Conservation (phyloP, 1,140 invertebrate genomes). For the Platorchestia sp. region DNA sequence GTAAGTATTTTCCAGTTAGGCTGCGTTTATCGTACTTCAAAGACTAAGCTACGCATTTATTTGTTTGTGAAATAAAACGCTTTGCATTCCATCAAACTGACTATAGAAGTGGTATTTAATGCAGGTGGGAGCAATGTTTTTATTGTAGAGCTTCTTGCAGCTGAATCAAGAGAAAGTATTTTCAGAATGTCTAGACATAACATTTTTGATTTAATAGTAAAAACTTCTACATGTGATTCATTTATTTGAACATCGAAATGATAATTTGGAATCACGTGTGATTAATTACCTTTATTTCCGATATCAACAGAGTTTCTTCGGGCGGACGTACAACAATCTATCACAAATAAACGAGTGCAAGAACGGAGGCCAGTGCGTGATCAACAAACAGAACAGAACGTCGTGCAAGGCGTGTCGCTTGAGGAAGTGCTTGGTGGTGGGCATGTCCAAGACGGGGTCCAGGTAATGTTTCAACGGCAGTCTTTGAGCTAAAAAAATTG, state of each 20-base stretch:
- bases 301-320: slow-evolving; percentile 80
- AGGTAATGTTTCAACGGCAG: slow-evolving; percentile 56
- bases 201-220: neutral
- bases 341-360: slow-evolving; percentile 92
- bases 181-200: neutral
- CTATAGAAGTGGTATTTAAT: neutral
- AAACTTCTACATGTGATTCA: neutral
- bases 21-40: neutral
- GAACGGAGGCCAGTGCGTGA: slow-evolving; percentile 92
- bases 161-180: neutral
- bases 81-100: neutral
- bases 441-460: slow-evolving; percentile 92
- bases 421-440: slow-evolving; percentile 91
- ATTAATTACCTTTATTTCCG: neutral
- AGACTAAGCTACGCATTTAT: neutral
- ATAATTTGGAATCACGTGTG: neutral
- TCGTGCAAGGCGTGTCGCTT: slow-evolving; percentile 95
- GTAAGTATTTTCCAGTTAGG: neutral
- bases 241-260: neutral
- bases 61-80: neutral
- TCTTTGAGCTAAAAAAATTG: neutral
- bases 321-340: slow-evolving; percentile 94
- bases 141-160: neutral
- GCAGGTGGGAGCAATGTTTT: neutral
- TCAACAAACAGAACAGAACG: slow-evolving; percentile 96